Conservation (phyloP, 1,140 invertebrate species). For the Drosophila grimshawi region DNA sequence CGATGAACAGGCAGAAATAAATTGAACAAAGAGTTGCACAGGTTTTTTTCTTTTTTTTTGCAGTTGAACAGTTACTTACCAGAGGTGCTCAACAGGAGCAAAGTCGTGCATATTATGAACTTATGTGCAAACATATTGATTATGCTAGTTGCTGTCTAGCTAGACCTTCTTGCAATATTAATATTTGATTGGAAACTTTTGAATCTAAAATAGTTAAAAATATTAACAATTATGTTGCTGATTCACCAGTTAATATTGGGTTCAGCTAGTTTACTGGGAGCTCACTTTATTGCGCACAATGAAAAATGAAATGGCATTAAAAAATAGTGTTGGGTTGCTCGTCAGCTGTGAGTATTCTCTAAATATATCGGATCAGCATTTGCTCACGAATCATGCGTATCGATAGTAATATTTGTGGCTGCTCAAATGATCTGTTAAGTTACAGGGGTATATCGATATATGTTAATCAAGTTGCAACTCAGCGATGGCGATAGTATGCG, state of each 20-base stretch:
- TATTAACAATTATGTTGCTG: not conserved
- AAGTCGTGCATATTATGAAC: constrained; percentile 51
- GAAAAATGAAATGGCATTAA: constrained; percentile 54
- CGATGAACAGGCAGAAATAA: constrained; percentile 65
- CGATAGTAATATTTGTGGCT: not conserved
- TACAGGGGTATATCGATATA: not conserved
- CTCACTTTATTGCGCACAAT: constrained; percentile 46
- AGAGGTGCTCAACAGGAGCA: constrained; percentile 57
- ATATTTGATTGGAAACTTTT: constrained; percentile 1
- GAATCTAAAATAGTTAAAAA: not conserved
- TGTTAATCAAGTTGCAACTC: too few species aligned
- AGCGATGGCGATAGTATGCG: too few species aligned
- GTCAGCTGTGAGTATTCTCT: constrained; percentile 30
- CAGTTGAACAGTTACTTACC: constrained; percentile 52
- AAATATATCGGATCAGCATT: constrained; percentile 3
- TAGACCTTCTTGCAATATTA: not conserved
- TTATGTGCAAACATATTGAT: constrained; percentile 61
- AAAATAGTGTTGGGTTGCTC: constrained; percentile 37
- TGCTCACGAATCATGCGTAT: not conserved
- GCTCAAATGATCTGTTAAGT: not conserved
- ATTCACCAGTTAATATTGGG: constrained; percentile 7
- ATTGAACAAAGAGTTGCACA: constrained; percentile 68
- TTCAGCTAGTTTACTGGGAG: constrained; percentile 12
- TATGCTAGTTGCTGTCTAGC: not conserved
- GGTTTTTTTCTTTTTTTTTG: constrained; percentile 26